phyloP scores from a whole-genome alignment of 1,140 invertebrate genomes.

The Heliconius nattereri region DNA sequence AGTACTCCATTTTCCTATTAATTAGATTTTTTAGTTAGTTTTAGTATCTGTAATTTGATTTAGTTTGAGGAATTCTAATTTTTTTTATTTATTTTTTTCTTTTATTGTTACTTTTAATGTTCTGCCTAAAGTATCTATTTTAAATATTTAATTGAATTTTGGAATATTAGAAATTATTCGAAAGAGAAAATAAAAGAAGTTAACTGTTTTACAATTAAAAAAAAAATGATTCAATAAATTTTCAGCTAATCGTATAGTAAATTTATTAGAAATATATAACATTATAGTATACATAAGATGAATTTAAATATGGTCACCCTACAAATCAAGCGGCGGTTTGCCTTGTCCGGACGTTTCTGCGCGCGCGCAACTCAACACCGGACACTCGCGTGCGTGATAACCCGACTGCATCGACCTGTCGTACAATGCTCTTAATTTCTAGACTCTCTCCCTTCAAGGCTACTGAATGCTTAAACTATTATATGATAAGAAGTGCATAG shows the following conservation, averaged over 20 bases:
- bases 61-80: too few relatives aligned
- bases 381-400: conserved; percentile 34
- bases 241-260: background rate
- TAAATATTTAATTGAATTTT: too few relatives aligned
- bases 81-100: too few relatives aligned
- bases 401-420: conserved; percentile 29
- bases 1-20: too few relatives aligned
- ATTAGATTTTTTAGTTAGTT: too few relatives aligned
- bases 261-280: background rate
- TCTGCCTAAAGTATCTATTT: too few relatives aligned
- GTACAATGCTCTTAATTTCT: conserved; percentile 43
- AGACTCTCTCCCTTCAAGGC: conserved; percentile 40
- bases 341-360: conserved; percentile 60
- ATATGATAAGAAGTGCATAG: background rate
- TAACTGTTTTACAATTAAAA: too few relatives aligned
- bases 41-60: too few relatives aligned
- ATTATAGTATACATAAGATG: background rate
- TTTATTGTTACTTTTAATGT: too few relatives aligned
- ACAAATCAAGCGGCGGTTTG: conserved; percentile 59
- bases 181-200: too few relatives aligned
- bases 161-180: too few relatives aligned
- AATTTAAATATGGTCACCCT: conserved; percentile 43
- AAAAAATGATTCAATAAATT: too few relatives aligned
- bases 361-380: conserved; percentile 44
- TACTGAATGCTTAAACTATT: conserved; percentile 18